Conservation (phyloP, 2,113 vertebrate species). For the Cyprinodon brontotheroides region DNA sequence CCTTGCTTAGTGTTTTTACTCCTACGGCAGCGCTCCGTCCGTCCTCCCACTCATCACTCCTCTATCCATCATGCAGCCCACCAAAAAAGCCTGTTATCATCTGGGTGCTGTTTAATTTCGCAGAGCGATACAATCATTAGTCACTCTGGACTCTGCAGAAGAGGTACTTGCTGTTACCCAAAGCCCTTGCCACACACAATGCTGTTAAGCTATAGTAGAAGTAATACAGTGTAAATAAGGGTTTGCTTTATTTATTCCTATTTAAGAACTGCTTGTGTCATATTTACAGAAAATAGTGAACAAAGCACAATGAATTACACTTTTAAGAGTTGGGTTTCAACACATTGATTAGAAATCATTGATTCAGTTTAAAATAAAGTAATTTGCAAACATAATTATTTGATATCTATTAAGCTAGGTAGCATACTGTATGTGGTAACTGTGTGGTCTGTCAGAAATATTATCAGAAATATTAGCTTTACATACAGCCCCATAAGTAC, state of each 20-base stretch:
- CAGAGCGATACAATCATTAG: constrained; percentile 15
- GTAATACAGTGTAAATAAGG: neutral
- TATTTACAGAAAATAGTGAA: neutral
- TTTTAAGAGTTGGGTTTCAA: neutral
- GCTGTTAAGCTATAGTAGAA: neutral
- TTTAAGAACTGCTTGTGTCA: neutral
- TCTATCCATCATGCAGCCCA: constrained; percentile 30
- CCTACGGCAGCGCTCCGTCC: constrained; percentile 52
- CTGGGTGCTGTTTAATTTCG: constrained; percentile 39
- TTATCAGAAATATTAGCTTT: too few relatives aligned
- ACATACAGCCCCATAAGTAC: too few relatives aligned
- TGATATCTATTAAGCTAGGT: too few relatives aligned
- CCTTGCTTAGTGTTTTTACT: constrained; percentile 41
- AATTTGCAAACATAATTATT: too few relatives aligned
- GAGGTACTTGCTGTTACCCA: constrained; percentile 1
- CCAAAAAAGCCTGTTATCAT: constrained; percentile 24
- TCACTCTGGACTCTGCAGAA: constrained; percentile 2
- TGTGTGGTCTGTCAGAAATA: too few relatives aligned
- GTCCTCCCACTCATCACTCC: constrained; percentile 61
- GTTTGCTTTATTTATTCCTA: neutral
- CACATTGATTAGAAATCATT: too few relatives aligned
- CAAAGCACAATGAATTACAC: neutral
- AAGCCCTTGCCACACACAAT: neutral
- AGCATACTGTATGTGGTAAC: too few relatives aligned
- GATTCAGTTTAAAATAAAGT: too few relatives aligned